phyloP scores from a whole-genome alignment of 92 coral and sea anemone species.

The Siderastrea radians region DNA sequence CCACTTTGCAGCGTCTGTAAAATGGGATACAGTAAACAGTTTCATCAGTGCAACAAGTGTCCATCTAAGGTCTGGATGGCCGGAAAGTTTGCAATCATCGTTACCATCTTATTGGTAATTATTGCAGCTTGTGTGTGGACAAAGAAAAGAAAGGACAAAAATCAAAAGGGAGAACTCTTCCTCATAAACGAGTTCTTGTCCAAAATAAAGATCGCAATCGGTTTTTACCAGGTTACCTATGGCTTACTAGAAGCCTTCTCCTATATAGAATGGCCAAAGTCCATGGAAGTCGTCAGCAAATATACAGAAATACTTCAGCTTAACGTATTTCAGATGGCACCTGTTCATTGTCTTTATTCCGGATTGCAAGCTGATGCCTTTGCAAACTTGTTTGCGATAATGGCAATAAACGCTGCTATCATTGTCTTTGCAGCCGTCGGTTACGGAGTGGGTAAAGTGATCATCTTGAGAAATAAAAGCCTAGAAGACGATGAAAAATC shows the following conservation, averaged over 20 bases:
- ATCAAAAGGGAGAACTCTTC: background rate
- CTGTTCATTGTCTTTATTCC: too few relatives aligned
- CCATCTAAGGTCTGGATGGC: background rate
- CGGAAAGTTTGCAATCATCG: background rate
- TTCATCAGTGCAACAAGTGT: background rate
- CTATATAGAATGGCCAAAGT: background rate
- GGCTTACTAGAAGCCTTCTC: background rate
- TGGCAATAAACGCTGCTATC: background rate
- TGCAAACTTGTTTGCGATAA: too few relatives aligned
- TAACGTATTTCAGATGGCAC: constrained; percentile 4
- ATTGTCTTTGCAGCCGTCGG: background rate
- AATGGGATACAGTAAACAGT: constrained; percentile 1
- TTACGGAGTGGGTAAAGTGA: background rate
- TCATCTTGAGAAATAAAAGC: background rate
- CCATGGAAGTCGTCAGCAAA: background rate
- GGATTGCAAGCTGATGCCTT: too few relatives aligned
- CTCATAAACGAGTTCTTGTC: background rate
- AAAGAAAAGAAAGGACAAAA: background rate
- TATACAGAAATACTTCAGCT: background rate
- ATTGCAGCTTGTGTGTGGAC: constrained; percentile 1
- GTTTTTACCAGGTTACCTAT: background rate
- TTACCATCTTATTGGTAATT: background rate
- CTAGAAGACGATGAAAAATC: background rate
- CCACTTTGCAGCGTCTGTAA: constrained; percentile 52
- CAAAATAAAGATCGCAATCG: too few relatives aligned